Conservation (phyloP, 1,140 invertebrate genomes). For the Drosophila bocki region DNA sequence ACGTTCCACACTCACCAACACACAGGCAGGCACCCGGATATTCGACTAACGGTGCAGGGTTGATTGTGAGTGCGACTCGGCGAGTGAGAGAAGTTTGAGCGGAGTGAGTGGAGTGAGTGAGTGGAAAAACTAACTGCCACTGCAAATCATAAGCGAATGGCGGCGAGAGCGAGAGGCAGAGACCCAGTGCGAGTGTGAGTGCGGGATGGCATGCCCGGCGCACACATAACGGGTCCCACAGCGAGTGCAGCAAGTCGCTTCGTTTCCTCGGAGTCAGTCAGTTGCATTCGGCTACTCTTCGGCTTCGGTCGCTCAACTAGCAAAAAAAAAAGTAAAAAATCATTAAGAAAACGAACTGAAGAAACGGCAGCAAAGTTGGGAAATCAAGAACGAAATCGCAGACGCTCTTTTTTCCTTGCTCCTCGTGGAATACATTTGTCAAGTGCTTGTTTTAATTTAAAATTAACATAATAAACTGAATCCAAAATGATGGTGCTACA, state of each 20-base stretch:
- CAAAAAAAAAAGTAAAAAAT: neutral
- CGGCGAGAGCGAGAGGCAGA: slow-evolving; percentile 6
- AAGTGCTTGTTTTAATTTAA: slow-evolving; percentile 27
- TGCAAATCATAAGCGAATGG: slow-evolving; percentile 55
- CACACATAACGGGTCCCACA: slow-evolving; percentile 42
- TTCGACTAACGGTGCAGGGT: slow-evolving; percentile 44
- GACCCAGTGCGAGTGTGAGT: slow-evolving; percentile 1
- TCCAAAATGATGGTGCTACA: slow-evolving; percentile 74
- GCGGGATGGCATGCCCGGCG: slow-evolving; percentile 14
- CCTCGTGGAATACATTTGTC: slow-evolving; percentile 8
- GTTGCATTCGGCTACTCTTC: slow-evolving; percentile 70
- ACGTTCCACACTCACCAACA: slow-evolving; percentile 49
- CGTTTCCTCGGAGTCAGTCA: slow-evolving; percentile 33
- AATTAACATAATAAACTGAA: slow-evolving; percentile 19
- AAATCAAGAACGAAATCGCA: slow-evolving; percentile 14
- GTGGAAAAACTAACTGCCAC: slow-evolving; percentile 51
- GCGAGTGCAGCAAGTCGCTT: slow-evolving; percentile 43
- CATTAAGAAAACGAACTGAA: slow-evolving; percentile 7
- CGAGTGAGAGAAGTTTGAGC: slow-evolving; percentile 25
- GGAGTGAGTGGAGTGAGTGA: slow-evolving; percentile 27
- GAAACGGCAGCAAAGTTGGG: neutral
- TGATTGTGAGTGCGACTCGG: slow-evolving; percentile 28
- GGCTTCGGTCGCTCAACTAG: slow-evolving; percentile 28
- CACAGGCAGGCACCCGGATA: slow-evolving; percentile 6
- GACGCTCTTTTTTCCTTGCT: slow-evolving; percentile 4